Evolutionary conservation across 2,113 vertebrate genomes (phyloP).

Genomic region (Phaetusa simplex): DNA sequence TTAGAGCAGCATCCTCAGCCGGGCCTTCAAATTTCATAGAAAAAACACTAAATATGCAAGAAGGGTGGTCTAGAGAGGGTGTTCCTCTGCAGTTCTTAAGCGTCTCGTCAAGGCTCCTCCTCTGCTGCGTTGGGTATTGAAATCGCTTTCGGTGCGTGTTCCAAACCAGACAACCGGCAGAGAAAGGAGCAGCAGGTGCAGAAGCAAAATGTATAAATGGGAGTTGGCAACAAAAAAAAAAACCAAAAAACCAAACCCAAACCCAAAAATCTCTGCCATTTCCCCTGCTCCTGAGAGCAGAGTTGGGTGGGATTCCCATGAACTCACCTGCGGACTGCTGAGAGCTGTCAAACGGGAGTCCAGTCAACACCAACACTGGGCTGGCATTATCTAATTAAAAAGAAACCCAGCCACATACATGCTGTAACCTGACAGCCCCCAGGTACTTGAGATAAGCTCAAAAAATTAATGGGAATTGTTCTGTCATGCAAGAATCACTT

Average conservation of each 20-base stretch:
- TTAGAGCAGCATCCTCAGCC: not conserved
- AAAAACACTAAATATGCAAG: fast-evolving
- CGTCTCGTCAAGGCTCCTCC: not conserved
- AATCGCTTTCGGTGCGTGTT: not conserved
- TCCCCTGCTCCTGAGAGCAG: not conserved
- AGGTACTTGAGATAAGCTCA: not conserved
- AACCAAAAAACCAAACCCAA: not conserved
- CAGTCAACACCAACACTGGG: not conserved
- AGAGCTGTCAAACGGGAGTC: not conserved
- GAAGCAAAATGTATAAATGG: not conserved
- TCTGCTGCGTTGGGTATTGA: not conserved
- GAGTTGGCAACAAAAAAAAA: not conserved
- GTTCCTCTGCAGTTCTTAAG: not conserved
- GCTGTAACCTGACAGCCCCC: constrained; percentile 14
- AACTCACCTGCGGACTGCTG: not conserved
- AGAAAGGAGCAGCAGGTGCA: not conserved
- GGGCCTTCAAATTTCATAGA: not conserved
- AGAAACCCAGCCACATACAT: not conserved
- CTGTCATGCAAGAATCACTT: not conserved
- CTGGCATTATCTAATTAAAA: not conserved
- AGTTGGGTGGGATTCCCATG: not conserved
- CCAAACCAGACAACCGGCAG: not conserved
- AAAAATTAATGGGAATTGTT: not conserved
- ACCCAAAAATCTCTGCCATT: not conserved
- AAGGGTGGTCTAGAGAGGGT: not conserved